A percentile compares a stretch with the other conserved stretches of the same genome.
Evolutionary conservation across 2,888 invertebrate genomes (phyloP).

Genomic region (Imbricaverruca yamaguchii): DNA sequence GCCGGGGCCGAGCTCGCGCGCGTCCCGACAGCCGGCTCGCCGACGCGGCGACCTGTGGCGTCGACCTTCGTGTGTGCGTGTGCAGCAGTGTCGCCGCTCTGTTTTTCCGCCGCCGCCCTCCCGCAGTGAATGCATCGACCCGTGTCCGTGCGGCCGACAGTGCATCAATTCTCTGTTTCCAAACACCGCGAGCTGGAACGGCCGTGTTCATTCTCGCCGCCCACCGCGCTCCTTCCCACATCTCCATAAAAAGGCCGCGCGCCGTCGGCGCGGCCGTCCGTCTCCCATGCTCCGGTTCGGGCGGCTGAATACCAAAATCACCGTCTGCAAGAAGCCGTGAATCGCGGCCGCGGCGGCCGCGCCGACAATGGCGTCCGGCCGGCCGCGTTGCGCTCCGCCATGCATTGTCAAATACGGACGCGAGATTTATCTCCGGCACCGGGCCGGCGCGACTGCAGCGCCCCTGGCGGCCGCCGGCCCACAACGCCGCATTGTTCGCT

Average conservation of each 20-base stretch:
- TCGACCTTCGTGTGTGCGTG: too few relatives aligned
- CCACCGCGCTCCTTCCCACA: background rate
- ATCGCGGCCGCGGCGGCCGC: background rate
- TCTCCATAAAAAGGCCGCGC: constrained; percentile 6
- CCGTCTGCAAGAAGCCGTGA: background rate
- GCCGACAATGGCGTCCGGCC: background rate
- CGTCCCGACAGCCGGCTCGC: too few relatives aligned
- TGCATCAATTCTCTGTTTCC: constrained; percentile 6
- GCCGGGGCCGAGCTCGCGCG: too few relatives aligned
- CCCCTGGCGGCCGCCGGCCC: background rate
- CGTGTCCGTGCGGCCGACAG: background rate
- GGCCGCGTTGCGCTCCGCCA: background rate
- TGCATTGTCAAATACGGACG: background rate
- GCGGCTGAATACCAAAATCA: constrained; percentile 9
- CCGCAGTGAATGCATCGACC: background rate
- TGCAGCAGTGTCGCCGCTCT: too few relatives aligned
- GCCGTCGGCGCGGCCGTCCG: background rate
- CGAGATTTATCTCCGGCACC: background rate
- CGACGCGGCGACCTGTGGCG: too few relatives aligned
- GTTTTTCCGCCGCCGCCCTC: background rate
- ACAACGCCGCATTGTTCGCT: background rate
- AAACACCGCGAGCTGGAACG: background rate
- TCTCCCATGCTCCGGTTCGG: background rate
- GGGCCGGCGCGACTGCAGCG: background rate
- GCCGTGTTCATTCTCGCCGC: constrained; percentile 14